Evolutionary conservation across 2,888 invertebrate species (phyloP), one percentile per base, ranked within the genome.

Genomic region (Hirtodrosophila alboralis): DNA sequence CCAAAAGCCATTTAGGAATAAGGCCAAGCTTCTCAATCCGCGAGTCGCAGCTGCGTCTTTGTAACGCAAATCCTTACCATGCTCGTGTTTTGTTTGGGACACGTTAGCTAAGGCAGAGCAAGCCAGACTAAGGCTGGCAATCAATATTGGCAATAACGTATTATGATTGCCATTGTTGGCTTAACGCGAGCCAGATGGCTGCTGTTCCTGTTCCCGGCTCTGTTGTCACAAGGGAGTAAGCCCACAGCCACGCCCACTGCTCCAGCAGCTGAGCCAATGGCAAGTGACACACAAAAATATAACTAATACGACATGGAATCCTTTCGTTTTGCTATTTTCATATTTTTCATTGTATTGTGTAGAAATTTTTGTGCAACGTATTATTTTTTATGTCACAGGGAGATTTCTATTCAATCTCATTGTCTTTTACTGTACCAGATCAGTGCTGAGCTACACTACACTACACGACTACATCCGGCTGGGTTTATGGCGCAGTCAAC

Each of bases 401-500:
- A 73, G 73, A 75, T 77, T 76, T 70, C 52, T 56, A 70, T 77
- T 84, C 75, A 77, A 74, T 80, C 77, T 76, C 60, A 38, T 74
- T 68, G 52, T 59, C 59, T 65, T 41, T 49, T 40, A 38, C 69
- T 1, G 23, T 23, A 6, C 7, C 5, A 23, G 23, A 28, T 51
- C 41, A 10, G 26, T 13, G 37, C 34, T 43, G 45, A 43, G 62
- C 18, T 18, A 18, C 18, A 2, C 18, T 18, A 18, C 18, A 4
- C 18, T n/a, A n/a, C n/a, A n/a, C n/a, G n/a, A n/a, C 18, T 18
- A 18, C 5, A 18, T 18, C 18, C 18, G 36, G 49, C 54, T 16
- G 44, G 49, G 49, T 63, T 74, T 77, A 77, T 75, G 73, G 62
- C 76, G 44, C 47, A 65, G 68, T 75, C 79, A 75, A 75, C 76